Evolutionary conservation across 2,113 vertebrate genomes (phyloP).

Genomic region (Gasterosteus nipponicus): DNA sequence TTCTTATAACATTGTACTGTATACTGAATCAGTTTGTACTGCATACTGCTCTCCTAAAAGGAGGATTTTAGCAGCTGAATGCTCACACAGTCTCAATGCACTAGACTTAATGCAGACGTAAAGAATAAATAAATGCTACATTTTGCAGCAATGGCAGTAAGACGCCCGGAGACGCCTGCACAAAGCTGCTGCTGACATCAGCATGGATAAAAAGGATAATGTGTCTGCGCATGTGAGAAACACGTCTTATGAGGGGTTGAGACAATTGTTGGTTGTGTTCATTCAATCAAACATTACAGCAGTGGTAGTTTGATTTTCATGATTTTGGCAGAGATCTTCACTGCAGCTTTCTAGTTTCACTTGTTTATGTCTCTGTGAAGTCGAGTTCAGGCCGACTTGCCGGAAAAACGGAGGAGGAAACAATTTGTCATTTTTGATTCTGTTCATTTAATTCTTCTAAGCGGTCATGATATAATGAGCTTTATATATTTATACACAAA

Average conservation of each 20-base stretch:
- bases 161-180: too few species aligned
- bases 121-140: background rate
- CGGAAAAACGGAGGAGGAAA: background rate
- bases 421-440: background rate
- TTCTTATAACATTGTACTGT: too few species aligned
- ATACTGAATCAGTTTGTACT: background rate
- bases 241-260: background rate
- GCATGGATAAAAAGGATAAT: background rate
- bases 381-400: background rate
- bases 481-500: background rate
- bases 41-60: background rate
- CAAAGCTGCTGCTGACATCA: background rate
- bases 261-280: background rate
- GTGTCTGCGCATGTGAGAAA: background rate
- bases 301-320: background rate
- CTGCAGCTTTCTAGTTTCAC: background rate
- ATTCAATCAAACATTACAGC: background rate
- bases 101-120: background rate
- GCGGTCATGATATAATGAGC: background rate
- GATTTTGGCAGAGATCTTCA: background rate
- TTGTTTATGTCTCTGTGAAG: slow-evolving; percentile 1
- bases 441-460: background rate
- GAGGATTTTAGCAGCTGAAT: background rate
- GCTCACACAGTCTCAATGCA: background rate
- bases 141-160: background rate